Conservation (phyloP, 2,113 vertebrate genomes). For the Catagonus wagneri region DNA sequence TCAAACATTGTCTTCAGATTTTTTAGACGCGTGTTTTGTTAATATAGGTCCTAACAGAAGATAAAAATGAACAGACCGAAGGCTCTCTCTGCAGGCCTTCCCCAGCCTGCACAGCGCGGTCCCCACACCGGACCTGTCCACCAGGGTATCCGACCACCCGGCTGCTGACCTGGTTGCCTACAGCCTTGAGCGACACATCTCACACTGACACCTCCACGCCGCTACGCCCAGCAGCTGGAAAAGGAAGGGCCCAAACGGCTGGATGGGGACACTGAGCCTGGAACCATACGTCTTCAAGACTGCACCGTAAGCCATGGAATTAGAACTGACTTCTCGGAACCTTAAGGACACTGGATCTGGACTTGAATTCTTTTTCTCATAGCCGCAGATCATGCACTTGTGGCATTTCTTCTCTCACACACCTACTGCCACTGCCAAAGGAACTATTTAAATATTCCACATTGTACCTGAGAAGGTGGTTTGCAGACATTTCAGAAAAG, state of each 20-base stretch:
- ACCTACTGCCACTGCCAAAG: rapidly evolving
- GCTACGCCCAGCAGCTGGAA: background rate
- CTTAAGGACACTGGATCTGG: too few relatives aligned
- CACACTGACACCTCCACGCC: rapidly evolving
- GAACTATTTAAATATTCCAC: rapidly evolving
- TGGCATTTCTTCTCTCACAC: background rate
- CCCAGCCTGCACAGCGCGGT: background rate
- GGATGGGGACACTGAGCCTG: too few relatives aligned
- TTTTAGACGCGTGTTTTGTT: background rate
- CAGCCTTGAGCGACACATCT: background rate
- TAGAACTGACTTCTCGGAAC: background rate
- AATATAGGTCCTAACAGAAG: background rate
- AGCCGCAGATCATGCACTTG: too few relatives aligned
- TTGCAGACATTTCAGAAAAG: background rate
- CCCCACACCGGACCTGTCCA: rapidly evolving
- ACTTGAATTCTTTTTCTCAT: background rate
- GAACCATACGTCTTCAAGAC: background rate
- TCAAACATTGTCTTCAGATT: too few relatives aligned
- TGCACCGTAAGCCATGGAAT: background rate
- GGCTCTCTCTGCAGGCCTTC: background rate
- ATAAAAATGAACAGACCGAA: background rate
- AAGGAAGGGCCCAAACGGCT: too few relatives aligned
- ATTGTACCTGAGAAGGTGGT: background rate
- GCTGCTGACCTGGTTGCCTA: background rate
- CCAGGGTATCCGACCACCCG: background rate